Percentiles rank a stretch among this genome's conserved stretches.
Conservation (phyloP, 2,888 invertebrate genomes). For the Sthenelais limicola region DNA sequence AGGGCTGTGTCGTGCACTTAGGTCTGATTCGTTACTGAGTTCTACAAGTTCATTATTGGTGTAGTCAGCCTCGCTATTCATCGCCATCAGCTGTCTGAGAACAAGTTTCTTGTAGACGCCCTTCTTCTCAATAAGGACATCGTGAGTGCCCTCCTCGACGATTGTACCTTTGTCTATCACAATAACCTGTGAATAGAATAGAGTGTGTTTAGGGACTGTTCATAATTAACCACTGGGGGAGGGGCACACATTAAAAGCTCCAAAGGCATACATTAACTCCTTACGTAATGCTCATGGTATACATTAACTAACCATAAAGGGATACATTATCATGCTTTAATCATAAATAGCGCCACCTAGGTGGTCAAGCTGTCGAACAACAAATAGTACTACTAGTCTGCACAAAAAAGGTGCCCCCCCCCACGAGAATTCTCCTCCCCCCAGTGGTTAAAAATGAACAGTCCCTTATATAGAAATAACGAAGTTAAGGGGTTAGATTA, state of each 20-base stretch:
- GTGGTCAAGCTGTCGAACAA: too few species aligned
- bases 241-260: background rate
- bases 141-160: constrained; percentile 68
- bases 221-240: too few species aligned
- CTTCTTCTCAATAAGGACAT: constrained; percentile 59
- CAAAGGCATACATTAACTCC: background rate
- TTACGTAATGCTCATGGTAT: background rate
- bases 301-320: background rate
- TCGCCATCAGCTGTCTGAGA: constrained; percentile 64
- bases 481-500: too few species aligned
- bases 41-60: constrained; percentile 5
- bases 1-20: constrained; percentile 1
- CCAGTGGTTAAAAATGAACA: too few species aligned
- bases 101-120: constrained; percentile 69
- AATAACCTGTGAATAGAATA: constrained; percentile 59
- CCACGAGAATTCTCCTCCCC: too few species aligned
- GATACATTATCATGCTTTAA: background rate
- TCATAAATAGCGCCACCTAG: too few species aligned
- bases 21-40: background rate
- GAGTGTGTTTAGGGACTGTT: background rate
- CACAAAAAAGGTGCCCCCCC: too few species aligned
- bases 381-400: too few species aligned
- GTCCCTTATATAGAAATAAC: too few species aligned
- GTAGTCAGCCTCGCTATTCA: background rate
- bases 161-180: constrained; percentile 69